Percentiles rank a stretch among this genome's conserved stretches.
phyloP scores from a whole-genome alignment of 2,113 vertebrate genomes.

The Caloenas nicobarica region DNA sequence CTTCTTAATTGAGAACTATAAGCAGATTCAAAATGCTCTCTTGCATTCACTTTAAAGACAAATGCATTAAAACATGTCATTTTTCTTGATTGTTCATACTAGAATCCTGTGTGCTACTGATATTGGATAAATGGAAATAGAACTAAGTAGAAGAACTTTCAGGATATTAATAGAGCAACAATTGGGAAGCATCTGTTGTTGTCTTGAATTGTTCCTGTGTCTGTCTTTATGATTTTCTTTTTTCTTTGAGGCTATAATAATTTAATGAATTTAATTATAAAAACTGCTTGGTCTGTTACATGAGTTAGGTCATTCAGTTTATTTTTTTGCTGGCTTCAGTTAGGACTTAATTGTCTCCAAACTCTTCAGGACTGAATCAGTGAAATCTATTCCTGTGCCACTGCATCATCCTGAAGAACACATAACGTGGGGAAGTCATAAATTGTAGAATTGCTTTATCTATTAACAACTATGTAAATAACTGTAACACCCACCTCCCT shows the following conservation, averaged over 20 bases:
- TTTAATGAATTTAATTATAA: neutral
- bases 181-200: neutral
- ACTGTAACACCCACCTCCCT: neutral
- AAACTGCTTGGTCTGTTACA: neutral
- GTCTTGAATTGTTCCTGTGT: neutral
- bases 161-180: neutral
- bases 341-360: neutral
- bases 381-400: neutral
- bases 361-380: neutral
- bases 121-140: neutral
- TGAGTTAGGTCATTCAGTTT: neutral
- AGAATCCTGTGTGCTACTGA: neutral
- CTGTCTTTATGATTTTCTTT: neutral
- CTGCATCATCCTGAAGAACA: neutral
- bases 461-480: neutral
- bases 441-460: neutral
- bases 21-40: neutral
- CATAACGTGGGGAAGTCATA: neutral
- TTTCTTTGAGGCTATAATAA: neutral
- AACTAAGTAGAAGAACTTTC: neutral
- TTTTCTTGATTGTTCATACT: neutral
- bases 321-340: neutral
- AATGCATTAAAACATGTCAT: neutral
- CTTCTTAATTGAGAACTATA: neutral
- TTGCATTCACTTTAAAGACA: neutral